Base-by-base conservation (phyloP, 2,113 vertebrate species). In the Oryzias melastigma region DNA sequence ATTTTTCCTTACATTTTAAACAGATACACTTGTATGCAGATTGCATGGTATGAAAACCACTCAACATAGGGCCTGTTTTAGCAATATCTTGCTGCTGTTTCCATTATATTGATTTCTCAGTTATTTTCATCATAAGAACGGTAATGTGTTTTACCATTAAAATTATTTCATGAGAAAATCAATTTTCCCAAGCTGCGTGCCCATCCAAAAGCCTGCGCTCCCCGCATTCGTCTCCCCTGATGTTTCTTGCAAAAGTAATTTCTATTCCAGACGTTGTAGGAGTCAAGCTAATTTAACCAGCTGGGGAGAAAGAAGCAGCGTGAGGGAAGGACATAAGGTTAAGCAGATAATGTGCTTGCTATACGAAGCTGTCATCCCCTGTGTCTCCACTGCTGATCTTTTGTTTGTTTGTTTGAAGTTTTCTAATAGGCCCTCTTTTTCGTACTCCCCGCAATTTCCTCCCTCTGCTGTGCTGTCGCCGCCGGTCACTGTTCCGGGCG, bases 301-400 rank as follows among this genome's bases (percentile, higher is more conserved):
- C 78, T 66, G 82, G 76, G 85, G 71, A 72, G 63, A 60, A 73
- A 78, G 68, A 68, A 60, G 45, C 58, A 75, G 76, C 62, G 44
- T 70, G 71, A 82, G 71, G 64, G 80, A 80, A 86, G 84, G 84
- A 91, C 89, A 81, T 42, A 58, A 89, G 89, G 87, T 91, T 91
- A 91, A 90, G 66, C 74, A 82, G 71, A 81, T 85, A 85, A 88
- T 89, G 82, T 74, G 81, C 44, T 68, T 40, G 71, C 80, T 83
- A 79, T 81, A 78, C 82, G 66, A 42, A 65, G 65, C 73, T 75
- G 76, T 71, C 62, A 67, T 70, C 35, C 35, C 13, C 58, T 14
- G 52, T 71, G 62, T 60, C 55, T n/a, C 22, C 48, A 25, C 58
- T 68, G 17, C 65, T 74, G 66, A 75, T 78, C 27, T 62, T 86